Base-by-base conservation (phyloP, 2,888 invertebrate genomes). In the Hypolimnas misippus region DNA sequence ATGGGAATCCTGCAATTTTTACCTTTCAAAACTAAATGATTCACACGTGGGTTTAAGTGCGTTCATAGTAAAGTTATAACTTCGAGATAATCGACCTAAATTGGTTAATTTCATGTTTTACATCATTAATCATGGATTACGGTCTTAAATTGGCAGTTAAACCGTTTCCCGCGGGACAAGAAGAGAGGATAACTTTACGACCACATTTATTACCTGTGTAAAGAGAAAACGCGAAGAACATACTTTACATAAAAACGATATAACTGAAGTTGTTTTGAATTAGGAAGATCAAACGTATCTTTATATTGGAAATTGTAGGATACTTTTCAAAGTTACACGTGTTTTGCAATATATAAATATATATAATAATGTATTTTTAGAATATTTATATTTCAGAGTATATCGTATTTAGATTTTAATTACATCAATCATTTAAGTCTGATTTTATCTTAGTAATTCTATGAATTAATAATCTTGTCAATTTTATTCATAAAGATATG, bases 41-140 rank as follows among this genome's bases (percentile, higher is more conserved):
- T 21, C 14, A 49, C 14, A 14, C 5, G 6, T 14, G 14, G 25
- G n/a, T 29, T 14, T 14, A n/a, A 49, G 29, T 49, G 14, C 8
- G 2, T 25, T 25, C 8, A 7, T 8, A 50, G 46, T 44, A 12
- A 51, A 62, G 52, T 38, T 53, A 59, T 59, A 62, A 62, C 62
- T 33, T 46, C 49, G 31, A 29, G 76, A 77, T 78, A 78, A 82
- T 79, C 74, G 74, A 77, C 77, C 73, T 76, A 78, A 74, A 74
- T 76, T 71, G 73, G 75, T 73, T 74, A 74, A 71, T 80, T 79
- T 76, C 73, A 76, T 76, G 75, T 76, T 75, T 73, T 77, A 76
- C 75, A 73, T 77, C 76, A 80, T 83, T 81, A 79, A 81, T 82
- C 81, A 77, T 76, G 75, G 73, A 75, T 82, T 77, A 82, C 78